phyloP scores from a whole-genome alignment of 2,797 vertebrate genomes.

The Dryobates pubescens region DNA sequence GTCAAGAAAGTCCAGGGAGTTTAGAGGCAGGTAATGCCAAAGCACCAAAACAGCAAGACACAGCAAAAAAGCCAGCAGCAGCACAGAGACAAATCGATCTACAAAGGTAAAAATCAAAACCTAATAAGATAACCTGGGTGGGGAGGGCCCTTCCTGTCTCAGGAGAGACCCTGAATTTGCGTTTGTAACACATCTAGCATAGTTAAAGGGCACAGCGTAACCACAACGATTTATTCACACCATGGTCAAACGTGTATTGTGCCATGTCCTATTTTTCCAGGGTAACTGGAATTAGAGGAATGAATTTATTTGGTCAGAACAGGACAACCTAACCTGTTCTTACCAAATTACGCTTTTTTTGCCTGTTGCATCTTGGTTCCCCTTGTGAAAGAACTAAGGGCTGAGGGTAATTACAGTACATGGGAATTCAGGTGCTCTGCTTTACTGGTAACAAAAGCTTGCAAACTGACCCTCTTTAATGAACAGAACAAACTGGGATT shows the following conservation, averaged over 20 bases:
- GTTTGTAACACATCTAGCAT: background rate
- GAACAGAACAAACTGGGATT: background rate
- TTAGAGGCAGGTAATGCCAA: constrained; percentile 91
- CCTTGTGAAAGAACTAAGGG: background rate
- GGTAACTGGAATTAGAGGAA: background rate
- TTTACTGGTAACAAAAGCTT: background rate
- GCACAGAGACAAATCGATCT: constrained; percentile 97
- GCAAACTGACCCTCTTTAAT: background rate
- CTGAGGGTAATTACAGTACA: background rate
- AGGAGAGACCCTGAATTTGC: background rate
- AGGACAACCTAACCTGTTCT: background rate
- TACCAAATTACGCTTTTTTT: background rate
- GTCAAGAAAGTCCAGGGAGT: constrained; percentile 82
- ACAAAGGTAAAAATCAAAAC: constrained; percentile 85
- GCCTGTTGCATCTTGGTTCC: background rate
- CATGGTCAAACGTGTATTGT: rapidly evolving
- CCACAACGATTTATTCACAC: background rate
- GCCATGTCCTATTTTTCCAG: background rate
- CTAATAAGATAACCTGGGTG: background rate
- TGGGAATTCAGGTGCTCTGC: background rate
- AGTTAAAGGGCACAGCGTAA: background rate
- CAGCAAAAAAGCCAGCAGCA: constrained; percentile 88
- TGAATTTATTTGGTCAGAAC: background rate
- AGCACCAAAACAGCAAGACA: constrained; percentile 93
- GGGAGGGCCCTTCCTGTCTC: background rate